Base-by-base conservation (phyloP, 2,113 vertebrate genomes). In the Thunnus thynnus region DNA sequence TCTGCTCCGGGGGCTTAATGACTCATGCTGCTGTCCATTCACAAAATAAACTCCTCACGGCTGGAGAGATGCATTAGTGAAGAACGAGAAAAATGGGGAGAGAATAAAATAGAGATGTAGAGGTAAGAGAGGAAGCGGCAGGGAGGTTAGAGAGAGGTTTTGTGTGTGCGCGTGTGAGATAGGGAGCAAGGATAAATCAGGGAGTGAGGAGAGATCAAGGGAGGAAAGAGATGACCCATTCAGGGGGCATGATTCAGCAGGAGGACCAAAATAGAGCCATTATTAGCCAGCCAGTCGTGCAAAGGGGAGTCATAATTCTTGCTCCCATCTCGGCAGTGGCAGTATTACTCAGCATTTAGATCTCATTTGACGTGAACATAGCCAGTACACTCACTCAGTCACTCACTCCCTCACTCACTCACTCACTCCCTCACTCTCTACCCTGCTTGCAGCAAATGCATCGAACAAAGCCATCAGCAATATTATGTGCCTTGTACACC, bases 201-300 rank as follows among this genome's bases (percentile, higher is more conserved):
- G 69, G 47, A 77, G 73, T 3, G 51, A 4, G 5, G 72, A 69
- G 72, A 78, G 78, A 80, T 87, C 55, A 68, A 78, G 80, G 79
- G 11, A 54, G 83, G 57, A 86, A 84, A 67, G 82, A 83, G 71
- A 91, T 83, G 88, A 86, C 80, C 83, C 60, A 75, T 85, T 89
- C 78, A 86, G 78, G 87, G 80, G 72, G 74, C 86, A 89, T 90
- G 90, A 94, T 85, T 93, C 92, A 93, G 93, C 91, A 91, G 75
- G 48, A 85, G 68, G 82, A 91, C 88, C 77, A 89, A 92, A 94
- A 94, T 91, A 94, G 91, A 92, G 86, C 76, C 77, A 86, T 89
- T 92, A 92, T 90, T 88, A 88, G 72, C 84, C 79, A 80, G 88
- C 80, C 84, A 88, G 89, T 91, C 46, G 51, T 75, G 85, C 84